These are phyloP conservation scores for Tamias sibiricus DNA, from an alignment of 2,113 vertebrate species.

Conservation along the genomic window DNA sequence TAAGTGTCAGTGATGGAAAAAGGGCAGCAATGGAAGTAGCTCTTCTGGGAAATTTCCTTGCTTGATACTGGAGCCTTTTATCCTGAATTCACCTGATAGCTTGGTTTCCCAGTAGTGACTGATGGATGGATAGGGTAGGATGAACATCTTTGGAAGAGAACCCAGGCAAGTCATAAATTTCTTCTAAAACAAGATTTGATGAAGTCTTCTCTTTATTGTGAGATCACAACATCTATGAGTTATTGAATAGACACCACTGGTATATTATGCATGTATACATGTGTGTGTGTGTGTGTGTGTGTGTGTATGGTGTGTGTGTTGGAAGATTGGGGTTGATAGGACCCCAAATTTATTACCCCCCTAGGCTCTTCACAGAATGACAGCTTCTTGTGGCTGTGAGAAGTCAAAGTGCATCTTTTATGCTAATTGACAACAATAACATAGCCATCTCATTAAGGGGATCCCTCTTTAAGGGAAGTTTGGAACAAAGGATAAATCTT, in stretches of 20 bases:
- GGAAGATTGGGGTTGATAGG: background rate
- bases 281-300: background rate
- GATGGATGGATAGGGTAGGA: no score
- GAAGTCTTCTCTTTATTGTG: background rate
- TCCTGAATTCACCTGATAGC: background rate
- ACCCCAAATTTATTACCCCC: background rate
- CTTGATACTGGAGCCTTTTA: background rate
- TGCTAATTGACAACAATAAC: background rate
- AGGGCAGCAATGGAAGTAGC: background rate
- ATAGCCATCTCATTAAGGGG: background rate
- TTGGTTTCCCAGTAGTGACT: background rate
- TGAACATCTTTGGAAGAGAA: background rate
- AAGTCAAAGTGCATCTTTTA: background rate
- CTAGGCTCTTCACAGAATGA: background rate
- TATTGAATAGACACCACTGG: background rate
- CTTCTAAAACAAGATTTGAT: background rate
- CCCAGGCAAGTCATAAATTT: background rate
- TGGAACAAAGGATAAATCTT: background rate
- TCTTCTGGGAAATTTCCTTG: background rate
- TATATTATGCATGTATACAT: background rate
- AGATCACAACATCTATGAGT: background rate
- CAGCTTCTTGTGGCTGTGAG: background rate
- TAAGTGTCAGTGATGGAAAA: background rate
- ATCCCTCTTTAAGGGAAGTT: no score
- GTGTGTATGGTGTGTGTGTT: background rate